These are phyloP conservation scores for Eumacrocentrus americanus DNA, from an alignment of 2,888 invertebrate genomes.

Conservation along the genomic window DNA sequence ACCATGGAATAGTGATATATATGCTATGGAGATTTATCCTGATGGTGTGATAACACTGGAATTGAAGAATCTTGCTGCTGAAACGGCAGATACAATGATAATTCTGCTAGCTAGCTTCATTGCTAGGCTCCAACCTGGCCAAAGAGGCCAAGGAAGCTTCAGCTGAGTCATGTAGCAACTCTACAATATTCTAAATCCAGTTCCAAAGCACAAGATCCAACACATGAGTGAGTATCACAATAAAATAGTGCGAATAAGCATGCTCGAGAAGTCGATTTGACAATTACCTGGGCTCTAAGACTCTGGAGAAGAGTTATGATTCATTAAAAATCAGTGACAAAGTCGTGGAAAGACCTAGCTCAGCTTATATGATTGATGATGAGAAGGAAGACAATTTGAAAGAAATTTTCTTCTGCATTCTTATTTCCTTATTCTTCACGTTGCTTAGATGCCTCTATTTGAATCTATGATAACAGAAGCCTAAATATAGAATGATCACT, in stretches of 20 bases:
- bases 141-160: conserved; percentile 95
- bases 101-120: conserved; percentile 89
- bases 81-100: conserved; percentile 98
- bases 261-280: conserved; percentile 89
- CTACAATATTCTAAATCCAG: conserved; percentile 76
- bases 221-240: conserved; percentile 87
- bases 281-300: conserved; percentile 99
- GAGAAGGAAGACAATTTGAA: too few relatives aligned
- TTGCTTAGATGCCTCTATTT: neutral
- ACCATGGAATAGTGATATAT: conserved; percentile 96
- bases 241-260: conserved; percentile 82
- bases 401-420: too few relatives aligned
- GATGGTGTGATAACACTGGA: conserved; percentile 98
- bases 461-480: neutral
- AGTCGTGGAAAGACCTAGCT: conserved; percentile 93
- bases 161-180: conserved; percentile 91
- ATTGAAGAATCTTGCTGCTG: conserved; percentile 96
- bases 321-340: conserved; percentile 88
- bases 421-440: too few relatives aligned
- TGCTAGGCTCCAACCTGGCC: conserved; percentile 95
- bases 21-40: conserved; percentile 90
- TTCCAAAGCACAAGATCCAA: conserved; percentile 75
- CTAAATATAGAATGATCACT: neutral
- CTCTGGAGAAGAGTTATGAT: conserved; percentile 94
- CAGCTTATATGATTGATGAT: too few relatives aligned